phyloP scores from a whole-genome alignment of 2,888 invertebrate genomes.

The Prenolepis imparis region DNA sequence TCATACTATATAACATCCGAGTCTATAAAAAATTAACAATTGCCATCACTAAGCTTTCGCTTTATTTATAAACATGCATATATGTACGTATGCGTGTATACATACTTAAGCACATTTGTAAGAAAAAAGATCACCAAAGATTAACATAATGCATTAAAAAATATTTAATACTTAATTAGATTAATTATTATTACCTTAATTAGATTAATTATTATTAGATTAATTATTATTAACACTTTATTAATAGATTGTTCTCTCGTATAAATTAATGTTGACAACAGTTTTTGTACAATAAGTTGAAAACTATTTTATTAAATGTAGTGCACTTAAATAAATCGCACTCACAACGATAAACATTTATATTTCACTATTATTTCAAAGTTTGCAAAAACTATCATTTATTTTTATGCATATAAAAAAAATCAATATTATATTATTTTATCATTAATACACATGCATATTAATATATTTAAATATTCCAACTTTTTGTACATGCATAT shows the following conservation, averaged over 20 bases:
- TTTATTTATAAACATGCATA: neutral
- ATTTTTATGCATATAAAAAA: neutral
- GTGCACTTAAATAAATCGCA: neutral
- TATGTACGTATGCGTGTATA: neutral
- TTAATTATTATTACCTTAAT: too few species aligned
- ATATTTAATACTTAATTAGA: neutral
- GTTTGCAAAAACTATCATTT: neutral
- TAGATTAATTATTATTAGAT: too few species aligned
- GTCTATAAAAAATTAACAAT: conserved; percentile 40
- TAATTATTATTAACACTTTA: too few species aligned
- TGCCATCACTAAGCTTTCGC: neutral
- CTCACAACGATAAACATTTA: neutral
- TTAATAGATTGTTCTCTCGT: conserved; percentile 1
- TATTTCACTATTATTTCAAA: neutral
- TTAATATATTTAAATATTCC: neutral
- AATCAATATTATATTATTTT: neutral
- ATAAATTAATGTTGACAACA: neutral
- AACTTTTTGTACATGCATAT: neutral
- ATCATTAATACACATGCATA: neutral
- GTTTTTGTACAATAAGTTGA: neutral
- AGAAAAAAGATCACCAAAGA: neutral
- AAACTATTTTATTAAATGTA: neutral
- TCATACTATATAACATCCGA: conserved; percentile 9
- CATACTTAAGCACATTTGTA: neutral
- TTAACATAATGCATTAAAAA: conserved; percentile 12